phyloP scores from a whole-genome alignment of 1,140 invertebrate species.

The Ephestia elutella region DNA sequence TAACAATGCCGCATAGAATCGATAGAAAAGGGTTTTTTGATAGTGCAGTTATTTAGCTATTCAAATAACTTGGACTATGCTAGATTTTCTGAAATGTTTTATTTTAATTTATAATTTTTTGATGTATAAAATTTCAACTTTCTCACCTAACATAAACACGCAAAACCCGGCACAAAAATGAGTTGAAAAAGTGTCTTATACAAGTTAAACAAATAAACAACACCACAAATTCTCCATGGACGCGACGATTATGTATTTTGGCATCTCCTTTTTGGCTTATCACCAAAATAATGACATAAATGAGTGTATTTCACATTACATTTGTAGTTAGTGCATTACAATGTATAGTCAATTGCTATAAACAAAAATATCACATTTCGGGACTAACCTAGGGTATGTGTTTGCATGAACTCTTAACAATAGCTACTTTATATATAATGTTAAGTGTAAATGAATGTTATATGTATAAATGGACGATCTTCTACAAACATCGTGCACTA shows the following conservation, averaged over 20 bases:
- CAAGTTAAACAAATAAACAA: constrained; percentile 23
- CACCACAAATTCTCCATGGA: constrained; percentile 36
- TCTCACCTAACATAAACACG: too few species aligned
- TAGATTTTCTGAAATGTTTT: too few species aligned
- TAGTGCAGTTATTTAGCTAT: too few species aligned
- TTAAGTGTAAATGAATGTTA: constrained; percentile 29
- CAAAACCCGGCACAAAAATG: not conserved
- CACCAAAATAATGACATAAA: constrained; percentile 46
- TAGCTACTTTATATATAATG: constrained; percentile 22
- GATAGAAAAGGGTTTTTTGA: too few species aligned
- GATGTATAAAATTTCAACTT: too few species aligned
- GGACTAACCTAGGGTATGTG: constrained; percentile 50
- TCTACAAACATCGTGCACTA: constrained; percentile 28
- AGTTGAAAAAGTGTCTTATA: constrained; percentile 22
- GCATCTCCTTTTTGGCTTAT: constrained; percentile 64
- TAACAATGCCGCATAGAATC: too few species aligned
- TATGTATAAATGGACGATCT: constrained; percentile 26
- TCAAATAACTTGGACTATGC: too few species aligned
- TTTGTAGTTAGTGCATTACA: constrained; percentile 9
- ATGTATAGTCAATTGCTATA: constrained; percentile 26
- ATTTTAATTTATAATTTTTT: too few species aligned
- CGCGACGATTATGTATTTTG: constrained; percentile 54
- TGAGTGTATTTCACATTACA: not conserved
- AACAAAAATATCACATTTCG: constrained; percentile 63
- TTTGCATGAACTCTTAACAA: constrained; percentile 34